Evolutionary conservation across 2,888 invertebrate species (phyloP), one percentile per base, ranked within the genome.

Genomic region (Choreutis nemorana): DNA sequence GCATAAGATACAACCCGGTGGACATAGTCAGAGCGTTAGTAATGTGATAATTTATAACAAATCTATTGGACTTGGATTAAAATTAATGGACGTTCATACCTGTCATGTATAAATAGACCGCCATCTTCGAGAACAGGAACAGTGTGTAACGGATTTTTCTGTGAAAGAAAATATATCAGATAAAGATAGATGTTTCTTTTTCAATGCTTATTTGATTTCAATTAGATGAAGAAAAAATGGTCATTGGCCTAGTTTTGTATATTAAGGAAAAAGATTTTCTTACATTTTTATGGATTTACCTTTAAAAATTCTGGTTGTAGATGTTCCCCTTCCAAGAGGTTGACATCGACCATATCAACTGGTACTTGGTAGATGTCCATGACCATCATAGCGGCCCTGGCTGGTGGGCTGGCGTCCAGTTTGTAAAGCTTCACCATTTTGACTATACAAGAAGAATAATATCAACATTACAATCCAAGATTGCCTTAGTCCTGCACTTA

Each of bases 81-180:
- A 14, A 22, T 14, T 18, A 4, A n/a, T 15, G 9, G 23, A 11
- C 7, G 12, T 33, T 27, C 29, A 15, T 40, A 64, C 64, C 65
- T 61, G 34, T 65, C 64, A 24, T 64, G 54, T 35, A 72, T 28
- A 57, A 64, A 47, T 28, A 81, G 67, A 27, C 82, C 83, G 23
- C 73, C 78, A 37, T 83, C 77, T 38, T 58, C 55, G 9, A 86
- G 52, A 1, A 81, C 70, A 3, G 86, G 86, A 9, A 86, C 46
- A 0, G 80, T 70, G 36, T 81, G 82, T 28, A 75, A 49, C 1
- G 83, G 83, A 45, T 83, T 84, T 39, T 77, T 56, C 84, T 84
- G 52, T 25, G 71, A 50, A n/a, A 37, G 10, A 28, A 31, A 7
- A n/a, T 11, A n/a, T n/a, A n/a, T n/a, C n/a, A n/a, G n/a, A n/a